Evolutionary conservation across 2,113 vertebrate genomes (phyloP), one percentile per base, ranked within the genome.

Genomic region (Hemiscyllium ocellatum): DNA sequence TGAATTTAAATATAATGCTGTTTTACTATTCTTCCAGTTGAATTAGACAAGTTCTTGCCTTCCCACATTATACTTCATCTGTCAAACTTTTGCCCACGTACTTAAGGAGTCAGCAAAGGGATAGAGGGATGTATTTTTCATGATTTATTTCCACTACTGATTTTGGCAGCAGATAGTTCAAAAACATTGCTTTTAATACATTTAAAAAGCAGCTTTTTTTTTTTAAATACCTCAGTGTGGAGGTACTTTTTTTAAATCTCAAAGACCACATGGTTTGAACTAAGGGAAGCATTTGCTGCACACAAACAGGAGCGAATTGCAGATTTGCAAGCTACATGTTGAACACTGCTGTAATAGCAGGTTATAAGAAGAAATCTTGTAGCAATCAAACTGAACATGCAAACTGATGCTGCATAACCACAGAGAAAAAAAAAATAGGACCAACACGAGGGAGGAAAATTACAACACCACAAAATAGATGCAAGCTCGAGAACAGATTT

Each of bases 201-300:
- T 93, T 93, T 37, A 42, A 93, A 93, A 65, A 66, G 33, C 89
- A 37, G 61, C 33, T 66, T 93, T 66, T 65, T 91, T 65, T 91
- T 65, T 68, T 93, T 66, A 20, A 33, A 61, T 33, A 29, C 33
- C 61, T 90, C 52, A n/a, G 33, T 90, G 52, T 61, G 52, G 29
- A 93, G 66, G 8, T 5, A 20, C 0, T n/a, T 93, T 7, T 93
- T 93, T 61, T 68, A 93, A 65, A 66, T 29, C n/a, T 65, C 87
- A 91, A 91, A 29, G 56, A 12, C 33, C n/a, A 37, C 17, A 33
- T 33, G 42, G 89, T 37, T 93, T 93, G 61, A 93, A 91, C 29
- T 20, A 91, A 15, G 33, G 2, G 76, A 65, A 90, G 29, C 12
- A 13, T 17, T 65, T 91, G 89, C 3, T 91, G 56, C 56, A 91